These are phyloP conservation scores for Gastracanthus pulcherrimus DNA, from an alignment of 2,888 invertebrate genomes.

Conservation along the genomic window DNA sequence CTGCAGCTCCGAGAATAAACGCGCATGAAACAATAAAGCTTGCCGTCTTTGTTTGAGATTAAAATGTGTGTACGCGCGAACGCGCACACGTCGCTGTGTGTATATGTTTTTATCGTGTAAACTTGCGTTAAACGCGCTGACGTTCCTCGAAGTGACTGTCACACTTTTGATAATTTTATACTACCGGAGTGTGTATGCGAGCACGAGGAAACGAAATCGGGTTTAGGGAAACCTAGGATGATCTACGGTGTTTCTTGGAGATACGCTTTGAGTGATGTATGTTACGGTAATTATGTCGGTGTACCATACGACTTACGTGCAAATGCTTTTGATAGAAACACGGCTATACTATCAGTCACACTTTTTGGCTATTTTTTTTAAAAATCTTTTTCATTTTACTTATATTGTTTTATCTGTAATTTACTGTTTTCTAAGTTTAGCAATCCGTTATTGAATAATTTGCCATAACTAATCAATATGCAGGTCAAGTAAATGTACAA, in stretches of 20 bases:
- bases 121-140: slow-evolving; percentile 10
- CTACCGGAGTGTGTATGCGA: neutral
- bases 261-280: neutral
- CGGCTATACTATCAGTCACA: no score
- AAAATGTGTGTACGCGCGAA: slow-evolving; percentile 8
- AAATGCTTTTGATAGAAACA: neutral
- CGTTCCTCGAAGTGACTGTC: slow-evolving; percentile 32
- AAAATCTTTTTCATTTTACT: neutral
- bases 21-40: slow-evolving; percentile 54
- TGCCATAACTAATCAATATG: neutral
- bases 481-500: no score
- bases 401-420: no score
- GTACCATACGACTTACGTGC: neutral
- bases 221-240: neutral
- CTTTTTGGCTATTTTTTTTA: no score
- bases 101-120: slow-evolving; percentile 34
- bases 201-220: neutral
- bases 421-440: no score
- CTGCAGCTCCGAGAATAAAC: slow-evolving; percentile 53
- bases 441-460: no score
- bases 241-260: neutral
- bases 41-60: slow-evolving; percentile 46
- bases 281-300: neutral
- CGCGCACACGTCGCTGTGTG: no score
- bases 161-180: slow-evolving; percentile 34